Evolutionary conservation across 2,888 invertebrate species (phyloP).

Genomic region (Orthonychiurus folsomi): DNA sequence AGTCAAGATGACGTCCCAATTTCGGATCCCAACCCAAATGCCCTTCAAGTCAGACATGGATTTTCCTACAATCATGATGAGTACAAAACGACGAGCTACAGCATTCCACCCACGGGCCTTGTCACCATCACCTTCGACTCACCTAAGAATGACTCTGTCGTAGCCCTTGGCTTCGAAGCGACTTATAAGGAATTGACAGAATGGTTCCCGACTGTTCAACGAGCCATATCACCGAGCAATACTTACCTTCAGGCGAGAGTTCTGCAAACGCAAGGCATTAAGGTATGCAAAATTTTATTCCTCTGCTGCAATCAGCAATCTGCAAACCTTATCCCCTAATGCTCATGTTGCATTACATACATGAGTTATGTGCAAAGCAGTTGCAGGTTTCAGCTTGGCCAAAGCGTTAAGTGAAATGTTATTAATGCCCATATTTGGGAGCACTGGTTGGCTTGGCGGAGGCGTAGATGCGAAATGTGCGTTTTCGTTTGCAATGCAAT

Average conservation of each 20-base stretch:
- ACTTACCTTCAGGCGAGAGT: slow-evolving; percentile 53
- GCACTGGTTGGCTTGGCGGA: no score
- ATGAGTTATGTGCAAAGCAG: no score
- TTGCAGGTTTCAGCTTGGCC: no score
- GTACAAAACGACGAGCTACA: slow-evolving; percentile 49
- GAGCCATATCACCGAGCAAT: slow-evolving; percentile 57
- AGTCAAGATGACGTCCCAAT: slow-evolving; percentile 63
- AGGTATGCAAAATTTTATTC: slow-evolving; percentile 40
- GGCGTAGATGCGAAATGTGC: no score
- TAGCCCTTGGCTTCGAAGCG: slow-evolving; percentile 66
- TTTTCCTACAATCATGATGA: slow-evolving; percentile 53
- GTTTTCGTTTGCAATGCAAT: no score
- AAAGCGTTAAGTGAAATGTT: no score
- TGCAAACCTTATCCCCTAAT: no score
- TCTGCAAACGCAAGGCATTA: slow-evolving; percentile 51
- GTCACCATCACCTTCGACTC: slow-evolving; percentile 56
- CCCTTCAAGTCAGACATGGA: slow-evolving; percentile 55
- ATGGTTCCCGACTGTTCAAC: slow-evolving; percentile 62
- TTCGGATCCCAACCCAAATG: slow-evolving; percentile 31
- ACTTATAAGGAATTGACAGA: slow-evolving; percentile 71
- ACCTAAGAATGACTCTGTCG: slow-evolving; percentile 52
- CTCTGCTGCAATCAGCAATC: background rate
- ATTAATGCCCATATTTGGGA: no score
- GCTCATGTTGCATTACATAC: no score
- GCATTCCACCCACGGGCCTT: slow-evolving; percentile 57